phyloP scores from a whole-genome alignment of 2,888 invertebrate genomes.

The Cephus runcator region DNA sequence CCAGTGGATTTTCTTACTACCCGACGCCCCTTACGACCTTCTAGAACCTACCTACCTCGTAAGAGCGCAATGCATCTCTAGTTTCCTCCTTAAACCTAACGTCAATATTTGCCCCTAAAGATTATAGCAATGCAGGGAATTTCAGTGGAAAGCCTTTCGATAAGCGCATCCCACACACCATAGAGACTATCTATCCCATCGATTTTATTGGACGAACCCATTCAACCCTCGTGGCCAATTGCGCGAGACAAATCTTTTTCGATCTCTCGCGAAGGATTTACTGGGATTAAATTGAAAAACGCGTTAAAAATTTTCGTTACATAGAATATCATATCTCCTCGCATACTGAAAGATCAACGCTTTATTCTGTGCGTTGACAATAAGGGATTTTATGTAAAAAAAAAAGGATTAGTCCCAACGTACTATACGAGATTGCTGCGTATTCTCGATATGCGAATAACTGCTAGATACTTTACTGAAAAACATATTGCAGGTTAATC shows the following conservation, averaged over 20 bases:
- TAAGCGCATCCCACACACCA: constrained; percentile 19
- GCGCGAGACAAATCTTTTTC: constrained; percentile 7
- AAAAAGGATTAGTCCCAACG: background rate
- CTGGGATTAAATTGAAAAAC: constrained; percentile 4
- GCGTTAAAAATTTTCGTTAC: constrained; percentile 4
- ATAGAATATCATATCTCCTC: background rate
- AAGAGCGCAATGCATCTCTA: constrained; percentile 21
- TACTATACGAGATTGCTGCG: background rate
- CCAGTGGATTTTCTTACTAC: constrained; percentile 1
- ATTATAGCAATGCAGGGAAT: constrained; percentile 37
- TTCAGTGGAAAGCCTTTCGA: constrained; percentile 16
- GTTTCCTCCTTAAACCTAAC: constrained; percentile 30
- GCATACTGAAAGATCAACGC: background rate
- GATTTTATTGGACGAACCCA: constrained; percentile 4
- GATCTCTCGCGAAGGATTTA: constrained; percentile 9
- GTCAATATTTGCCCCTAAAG: constrained; percentile 50
- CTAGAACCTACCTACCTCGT: background rate
- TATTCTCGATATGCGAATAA: background rate
- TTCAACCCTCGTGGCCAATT: constrained; percentile 16
- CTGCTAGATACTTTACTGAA: background rate
- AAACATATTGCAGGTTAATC: background rate
- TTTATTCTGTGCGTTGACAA: background rate
- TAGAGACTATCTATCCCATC: background rate
- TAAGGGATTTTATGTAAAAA: background rate
- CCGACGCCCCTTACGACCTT: background rate